Percentiles rank a stretch among this genome's conserved stretches.
These are phyloP conservation scores for Sylvilagus floridanus DNA, from an alignment of 2,797 vertebrate genomes.

Conservation along the genomic window DNA sequence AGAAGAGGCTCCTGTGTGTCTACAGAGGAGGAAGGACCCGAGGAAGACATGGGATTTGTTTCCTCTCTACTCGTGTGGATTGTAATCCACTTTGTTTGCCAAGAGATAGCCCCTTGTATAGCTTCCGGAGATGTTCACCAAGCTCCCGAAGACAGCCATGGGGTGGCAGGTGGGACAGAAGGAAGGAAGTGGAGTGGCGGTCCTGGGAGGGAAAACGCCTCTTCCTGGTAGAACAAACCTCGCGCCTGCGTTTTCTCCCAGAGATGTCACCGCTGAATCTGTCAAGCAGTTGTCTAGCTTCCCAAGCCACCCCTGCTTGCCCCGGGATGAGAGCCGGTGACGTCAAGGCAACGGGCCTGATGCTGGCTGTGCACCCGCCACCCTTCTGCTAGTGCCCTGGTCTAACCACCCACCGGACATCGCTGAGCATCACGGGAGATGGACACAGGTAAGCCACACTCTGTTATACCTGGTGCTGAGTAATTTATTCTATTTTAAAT, in stretches of 20 bases:
- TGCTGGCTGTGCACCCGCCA: background rate
- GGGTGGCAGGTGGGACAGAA: no score
- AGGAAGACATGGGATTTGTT: background rate
- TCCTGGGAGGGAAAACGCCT: no score
- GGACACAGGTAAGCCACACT: background rate
- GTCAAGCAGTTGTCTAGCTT: background rate
- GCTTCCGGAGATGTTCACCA: background rate
- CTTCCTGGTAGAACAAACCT: no score
- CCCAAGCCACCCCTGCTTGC: background rate
- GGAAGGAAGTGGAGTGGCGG: no score
- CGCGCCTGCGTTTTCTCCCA: no score
- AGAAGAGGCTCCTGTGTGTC: background rate
- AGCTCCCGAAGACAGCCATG: background rate
- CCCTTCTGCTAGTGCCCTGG: accelerated
- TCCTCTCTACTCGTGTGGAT: background rate
- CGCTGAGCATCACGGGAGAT: background rate
- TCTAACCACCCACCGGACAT: background rate
- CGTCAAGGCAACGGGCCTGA: background rate
- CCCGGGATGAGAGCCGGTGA: background rate
- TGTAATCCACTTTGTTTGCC: background rate
- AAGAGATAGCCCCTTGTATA: background rate
- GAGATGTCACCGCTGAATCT: no score
- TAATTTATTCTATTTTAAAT: no score
- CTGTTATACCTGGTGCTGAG: no score
- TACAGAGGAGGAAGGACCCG: background rate